Percentiles rank a stretch among this genome's conserved stretches.
Conservation (phyloP, 2,113 vertebrate genomes). For the Protomyctophum bolini region DNA sequence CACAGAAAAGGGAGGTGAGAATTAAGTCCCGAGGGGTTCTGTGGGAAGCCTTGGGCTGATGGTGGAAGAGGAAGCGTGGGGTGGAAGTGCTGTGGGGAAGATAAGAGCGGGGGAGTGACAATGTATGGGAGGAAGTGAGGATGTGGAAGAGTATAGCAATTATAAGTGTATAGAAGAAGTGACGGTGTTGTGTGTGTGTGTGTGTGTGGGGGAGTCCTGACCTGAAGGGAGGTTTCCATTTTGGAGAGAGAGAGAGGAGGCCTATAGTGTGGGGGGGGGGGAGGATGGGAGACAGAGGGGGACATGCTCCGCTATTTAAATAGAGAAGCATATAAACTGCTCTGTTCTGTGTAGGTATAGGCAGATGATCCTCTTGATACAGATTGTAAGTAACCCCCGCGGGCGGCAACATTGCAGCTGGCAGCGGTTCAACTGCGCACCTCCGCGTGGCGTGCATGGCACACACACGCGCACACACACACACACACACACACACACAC, state of each 20-base stretch:
- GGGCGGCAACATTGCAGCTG: neutral
- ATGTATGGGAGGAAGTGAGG: conserved; percentile 36
- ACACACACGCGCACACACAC: conserved; percentile 10
- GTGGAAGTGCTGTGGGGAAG: conserved; percentile 42
- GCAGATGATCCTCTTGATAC: neutral
- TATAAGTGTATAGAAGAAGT: neutral
- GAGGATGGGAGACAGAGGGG: neutral
- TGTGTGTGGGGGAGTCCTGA: conserved; percentile 1
- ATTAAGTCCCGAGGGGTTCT: conserved; percentile 18
- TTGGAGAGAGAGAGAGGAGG: neutral
- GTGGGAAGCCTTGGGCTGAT: neutral
- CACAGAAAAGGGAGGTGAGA: conserved; percentile 28
- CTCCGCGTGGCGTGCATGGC: neutral
- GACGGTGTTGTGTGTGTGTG: too few relatives aligned
- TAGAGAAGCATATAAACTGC: too few relatives aligned
- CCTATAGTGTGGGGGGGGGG: neutral
- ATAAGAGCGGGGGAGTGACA: conserved; percentile 54
- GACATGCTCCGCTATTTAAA: neutral
- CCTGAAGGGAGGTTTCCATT: conserved; percentile 12
- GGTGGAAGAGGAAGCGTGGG: conserved; percentile 34
- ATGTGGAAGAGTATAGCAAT: conserved; percentile 18
- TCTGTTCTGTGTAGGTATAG: neutral
- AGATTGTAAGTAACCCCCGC: neutral
- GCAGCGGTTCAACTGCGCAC: neutral
- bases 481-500: conserved; percentile 18